Percentiles rank a stretch among this genome's conserved stretches.
phyloP scores from a whole-genome alignment of 1,140 invertebrate genomes.

The Eciton burchellii region DNA sequence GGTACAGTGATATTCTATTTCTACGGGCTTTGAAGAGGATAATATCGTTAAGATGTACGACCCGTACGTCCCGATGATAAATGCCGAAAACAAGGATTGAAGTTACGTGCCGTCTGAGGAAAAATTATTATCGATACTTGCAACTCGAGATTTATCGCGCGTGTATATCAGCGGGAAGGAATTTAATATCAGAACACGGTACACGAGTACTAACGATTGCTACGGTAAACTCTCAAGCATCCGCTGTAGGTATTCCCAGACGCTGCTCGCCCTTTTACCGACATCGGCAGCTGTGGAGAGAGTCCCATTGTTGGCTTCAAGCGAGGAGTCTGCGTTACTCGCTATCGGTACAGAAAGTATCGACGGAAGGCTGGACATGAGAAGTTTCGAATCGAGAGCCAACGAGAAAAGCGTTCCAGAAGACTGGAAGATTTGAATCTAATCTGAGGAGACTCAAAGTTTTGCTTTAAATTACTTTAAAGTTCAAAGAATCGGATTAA shows the following conservation, averaged over 20 bases:
- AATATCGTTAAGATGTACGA: neutral
- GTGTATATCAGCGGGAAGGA: neutral
- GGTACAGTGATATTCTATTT: neutral
- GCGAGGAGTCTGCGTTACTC: neutral
- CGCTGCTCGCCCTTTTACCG: slow-evolving; percentile 30
- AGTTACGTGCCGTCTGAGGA: neutral
- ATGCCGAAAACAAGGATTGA: neutral
- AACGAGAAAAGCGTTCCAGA: neutral
- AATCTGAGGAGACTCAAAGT: no score
- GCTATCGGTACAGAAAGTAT: neutral
- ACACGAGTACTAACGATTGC: neutral
- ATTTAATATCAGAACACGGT: slow-evolving; percentile 24
- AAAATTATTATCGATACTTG: neutral
- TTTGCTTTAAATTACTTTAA: neutral
- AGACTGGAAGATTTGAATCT: neutral
- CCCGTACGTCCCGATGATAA: neutral
- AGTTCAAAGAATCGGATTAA: neutral
- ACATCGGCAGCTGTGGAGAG: neutral
- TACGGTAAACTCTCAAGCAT: neutral
- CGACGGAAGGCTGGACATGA: neutral
- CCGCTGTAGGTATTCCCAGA: neutral
- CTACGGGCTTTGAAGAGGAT: neutral
- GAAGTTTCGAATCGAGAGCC: neutral
- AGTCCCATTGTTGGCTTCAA: neutral
- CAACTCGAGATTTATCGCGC: neutral